Percentiles rank a stretch among this genome's conserved stretches.
These are phyloP conservation scores for Elachura formosa DNA, from an alignment of 2,113 vertebrate genomes.

Conservation along the genomic window DNA sequence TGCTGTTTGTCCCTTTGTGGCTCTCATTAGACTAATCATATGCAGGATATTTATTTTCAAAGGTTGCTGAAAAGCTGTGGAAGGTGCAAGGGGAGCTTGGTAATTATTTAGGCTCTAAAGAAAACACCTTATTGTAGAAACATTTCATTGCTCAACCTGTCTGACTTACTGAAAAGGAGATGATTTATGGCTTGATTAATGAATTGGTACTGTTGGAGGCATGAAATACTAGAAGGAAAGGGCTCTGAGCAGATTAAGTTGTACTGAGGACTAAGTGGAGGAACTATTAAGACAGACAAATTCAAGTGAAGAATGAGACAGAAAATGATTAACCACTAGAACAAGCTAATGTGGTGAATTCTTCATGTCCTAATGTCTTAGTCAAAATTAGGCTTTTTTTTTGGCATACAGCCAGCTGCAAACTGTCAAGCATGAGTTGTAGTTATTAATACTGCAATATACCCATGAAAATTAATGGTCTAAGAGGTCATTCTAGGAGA, in stretches of 20 bases:
- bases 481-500: background rate
- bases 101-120: background rate
- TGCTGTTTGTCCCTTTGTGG: background rate
- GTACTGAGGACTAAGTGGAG: background rate
- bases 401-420: background rate
- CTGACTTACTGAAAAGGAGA: background rate
- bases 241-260: background rate
- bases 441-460: background rate
- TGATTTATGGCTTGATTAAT: conserved; percentile 32
- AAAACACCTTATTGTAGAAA: background rate
- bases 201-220: background rate
- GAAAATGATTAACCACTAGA: background rate
- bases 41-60: conserved; percentile 18
- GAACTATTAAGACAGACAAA: conserved; percentile 14
- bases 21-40: background rate
- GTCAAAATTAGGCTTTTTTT: background rate
- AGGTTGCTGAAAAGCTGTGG: background rate
- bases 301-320: conserved; percentile 25
- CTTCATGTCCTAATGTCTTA: background rate
- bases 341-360: conserved; percentile 5
- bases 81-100: background rate
- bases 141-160: background rate
- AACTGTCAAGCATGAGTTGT: conserved; percentile 8
- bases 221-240: background rate
- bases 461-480: background rate